Percentiles rank a stretch among this genome's conserved stretches.
phyloP scores from a whole-genome alignment of 2,113 vertebrate genomes.

The Sialia sialis region DNA sequence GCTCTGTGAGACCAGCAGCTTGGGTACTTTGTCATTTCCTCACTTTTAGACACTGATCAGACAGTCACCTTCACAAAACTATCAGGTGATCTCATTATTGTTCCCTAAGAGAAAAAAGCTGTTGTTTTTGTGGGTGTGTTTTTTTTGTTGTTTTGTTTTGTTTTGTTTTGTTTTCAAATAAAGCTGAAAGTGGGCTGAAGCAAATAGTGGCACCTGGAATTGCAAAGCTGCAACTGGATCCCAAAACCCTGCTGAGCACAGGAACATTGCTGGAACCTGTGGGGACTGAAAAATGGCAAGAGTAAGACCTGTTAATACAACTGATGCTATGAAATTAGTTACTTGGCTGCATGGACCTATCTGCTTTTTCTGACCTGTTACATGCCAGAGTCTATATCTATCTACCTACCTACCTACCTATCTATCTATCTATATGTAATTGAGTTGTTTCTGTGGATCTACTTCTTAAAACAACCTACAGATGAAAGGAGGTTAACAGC shows the following conservation, averaged over 20 bases:
- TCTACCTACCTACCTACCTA: no score
- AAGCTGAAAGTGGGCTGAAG: not conserved
- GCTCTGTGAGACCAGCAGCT: not conserved
- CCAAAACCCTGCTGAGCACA: not conserved
- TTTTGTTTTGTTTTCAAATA: no score
- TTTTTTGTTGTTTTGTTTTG: not conserved
- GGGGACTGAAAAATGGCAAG: not conserved
- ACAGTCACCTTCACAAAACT: not conserved
- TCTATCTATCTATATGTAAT: no score
- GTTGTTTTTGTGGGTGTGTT: no score
- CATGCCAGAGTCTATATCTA: not conserved
- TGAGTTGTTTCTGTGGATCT: accelerated
- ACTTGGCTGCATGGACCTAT: not conserved
- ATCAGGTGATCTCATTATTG: not conserved
- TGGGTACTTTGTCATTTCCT: not conserved
- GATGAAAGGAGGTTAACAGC: not conserved
- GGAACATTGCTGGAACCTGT: not conserved
- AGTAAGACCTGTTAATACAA: not conserved
- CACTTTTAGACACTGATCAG: not conserved
- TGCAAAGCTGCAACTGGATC: not conserved
- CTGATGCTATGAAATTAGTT: not conserved
- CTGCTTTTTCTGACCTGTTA: not conserved
- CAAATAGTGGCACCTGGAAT: not conserved
- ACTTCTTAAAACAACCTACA: not conserved
- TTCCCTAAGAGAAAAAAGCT: not conserved